These are phyloP conservation scores for Sylvilagus bachmani DNA, from an alignment of 2,113 vertebrate species.

Conservation along the genomic window DNA sequence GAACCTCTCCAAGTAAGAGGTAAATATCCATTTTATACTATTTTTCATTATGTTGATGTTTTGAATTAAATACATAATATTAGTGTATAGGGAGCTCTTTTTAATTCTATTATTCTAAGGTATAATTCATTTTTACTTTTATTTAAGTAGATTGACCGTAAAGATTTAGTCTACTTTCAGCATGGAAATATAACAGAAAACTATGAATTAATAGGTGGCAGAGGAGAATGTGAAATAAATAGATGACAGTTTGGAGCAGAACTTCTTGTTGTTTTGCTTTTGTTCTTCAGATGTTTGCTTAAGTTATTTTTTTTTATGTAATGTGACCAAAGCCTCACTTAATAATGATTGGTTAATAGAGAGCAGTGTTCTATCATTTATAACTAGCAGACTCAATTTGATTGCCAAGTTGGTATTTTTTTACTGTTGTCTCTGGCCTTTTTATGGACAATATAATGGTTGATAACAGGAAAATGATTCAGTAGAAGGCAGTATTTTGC, in stretches of 20 bases:
- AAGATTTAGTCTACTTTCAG: constrained; percentile 47
- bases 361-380: neutral
- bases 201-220: neutral
- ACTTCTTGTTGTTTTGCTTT: constrained; percentile 1
- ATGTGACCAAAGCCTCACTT: neutral
- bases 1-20: constrained; percentile 90
- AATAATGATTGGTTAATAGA: constrained; percentile 8
- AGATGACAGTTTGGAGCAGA: neutral
- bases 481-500: constrained; percentile 20
- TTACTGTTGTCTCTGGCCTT: neutral
- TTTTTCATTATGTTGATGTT: constrained; percentile 41
- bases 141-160: constrained; percentile 46
- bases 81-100: constrained; percentile 23
- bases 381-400: constrained; percentile 35
- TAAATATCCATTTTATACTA: constrained; percentile 76
- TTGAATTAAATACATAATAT: constrained; percentile 46
- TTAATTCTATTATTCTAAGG: neutral
- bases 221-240: neutral
- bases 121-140: constrained; percentile 38
- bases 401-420: constrained; percentile 2
- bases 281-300: constrained; percentile 26
- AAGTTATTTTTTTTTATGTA: neutral
- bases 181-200: constrained; percentile 38
- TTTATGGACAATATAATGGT: constrained; percentile 41
- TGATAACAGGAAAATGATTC: constrained; percentile 28